Evolutionary conservation across 2,113 vertebrate genomes (phyloP).

Genomic region (Murina feae): DNA sequence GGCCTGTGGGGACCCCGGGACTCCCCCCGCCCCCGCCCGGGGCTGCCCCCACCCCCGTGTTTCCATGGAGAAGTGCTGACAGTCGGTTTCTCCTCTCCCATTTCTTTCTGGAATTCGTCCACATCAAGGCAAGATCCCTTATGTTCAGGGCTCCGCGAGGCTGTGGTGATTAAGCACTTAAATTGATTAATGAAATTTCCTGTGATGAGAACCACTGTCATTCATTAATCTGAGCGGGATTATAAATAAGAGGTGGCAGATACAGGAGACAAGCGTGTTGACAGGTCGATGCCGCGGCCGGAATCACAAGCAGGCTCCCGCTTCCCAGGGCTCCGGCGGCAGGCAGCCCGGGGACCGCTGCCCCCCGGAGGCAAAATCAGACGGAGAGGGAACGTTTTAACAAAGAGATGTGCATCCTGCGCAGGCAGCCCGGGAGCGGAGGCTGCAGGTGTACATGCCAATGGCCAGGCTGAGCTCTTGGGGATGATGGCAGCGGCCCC

Average conservation of each 20-base stretch:
- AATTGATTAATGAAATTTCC: slow-evolving; percentile 90
- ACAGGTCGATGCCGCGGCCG: slow-evolving; percentile 72
- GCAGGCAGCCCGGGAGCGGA: slow-evolving; percentile 22
- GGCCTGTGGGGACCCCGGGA: slow-evolving; percentile 39
- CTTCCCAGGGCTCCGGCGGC: slow-evolving; percentile 70
- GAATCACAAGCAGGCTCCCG: slow-evolving; percentile 78
- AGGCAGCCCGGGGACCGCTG: slow-evolving; percentile 69
- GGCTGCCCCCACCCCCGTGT: fast-evolving
- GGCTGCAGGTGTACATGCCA: slow-evolving; percentile 37
- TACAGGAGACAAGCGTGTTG: slow-evolving; percentile 81
- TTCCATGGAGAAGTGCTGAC: slow-evolving; percentile 42
- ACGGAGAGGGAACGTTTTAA: slow-evolving; percentile 78
- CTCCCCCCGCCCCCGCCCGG: slow-evolving; percentile 31
- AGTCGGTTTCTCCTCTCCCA: not conserved
- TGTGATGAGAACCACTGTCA: slow-evolving; percentile 87
- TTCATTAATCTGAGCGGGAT: slow-evolving; percentile 87
- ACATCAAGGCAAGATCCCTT: slow-evolving; percentile 74
- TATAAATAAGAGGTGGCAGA: slow-evolving; percentile 87
- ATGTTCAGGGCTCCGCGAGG: slow-evolving; percentile 65
- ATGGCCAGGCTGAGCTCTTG: fast-evolving
- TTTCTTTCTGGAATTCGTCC: slow-evolving; percentile 70
- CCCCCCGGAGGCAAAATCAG: slow-evolving; percentile 80
- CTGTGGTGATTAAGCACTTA: slow-evolving; percentile 86
- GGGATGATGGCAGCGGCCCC: fast-evolving
- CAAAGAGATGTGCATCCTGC: slow-evolving; percentile 69